Conservation (phyloP, 2,888 invertebrate species). For the Eulithis prunata region DNA sequence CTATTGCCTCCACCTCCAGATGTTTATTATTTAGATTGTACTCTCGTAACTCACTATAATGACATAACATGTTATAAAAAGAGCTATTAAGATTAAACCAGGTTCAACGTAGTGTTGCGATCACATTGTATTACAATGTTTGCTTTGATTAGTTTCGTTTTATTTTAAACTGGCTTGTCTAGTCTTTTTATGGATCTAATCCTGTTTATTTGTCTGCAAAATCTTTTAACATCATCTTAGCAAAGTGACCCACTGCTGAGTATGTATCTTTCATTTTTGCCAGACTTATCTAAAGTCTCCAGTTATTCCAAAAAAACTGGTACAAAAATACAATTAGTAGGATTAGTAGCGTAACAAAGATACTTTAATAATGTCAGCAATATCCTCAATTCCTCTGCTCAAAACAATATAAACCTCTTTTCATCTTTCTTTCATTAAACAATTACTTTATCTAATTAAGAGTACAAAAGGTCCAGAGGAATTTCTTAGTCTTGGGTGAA, state of each 20-base stretch:
- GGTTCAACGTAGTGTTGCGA: background rate
- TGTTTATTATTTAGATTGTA: constrained; percentile 58
- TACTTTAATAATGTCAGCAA: too few species aligned
- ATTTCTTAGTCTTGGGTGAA: too few species aligned
- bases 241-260: too few species aligned
- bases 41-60: constrained; percentile 39
- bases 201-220: background rate
- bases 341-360: too few species aligned
- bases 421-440: background rate
- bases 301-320: too few species aligned
- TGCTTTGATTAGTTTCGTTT: background rate
- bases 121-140: background rate
- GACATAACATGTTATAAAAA: constrained; percentile 11
- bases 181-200: background rate
- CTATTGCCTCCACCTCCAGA: constrained; percentile 52
- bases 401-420: background rate
- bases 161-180: background rate
- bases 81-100: too few species aligned
- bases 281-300: too few species aligned
- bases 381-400: background rate
- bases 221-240: background rate
- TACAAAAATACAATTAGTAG: too few species aligned
- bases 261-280: too few species aligned
- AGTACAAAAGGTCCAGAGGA: too few species aligned
- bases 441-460: background rate